Percentiles rank a stretch among this genome's conserved stretches.
phyloP scores from a whole-genome alignment of 1,140 invertebrate species.

The Caenorhabditis tropicalis region DNA sequence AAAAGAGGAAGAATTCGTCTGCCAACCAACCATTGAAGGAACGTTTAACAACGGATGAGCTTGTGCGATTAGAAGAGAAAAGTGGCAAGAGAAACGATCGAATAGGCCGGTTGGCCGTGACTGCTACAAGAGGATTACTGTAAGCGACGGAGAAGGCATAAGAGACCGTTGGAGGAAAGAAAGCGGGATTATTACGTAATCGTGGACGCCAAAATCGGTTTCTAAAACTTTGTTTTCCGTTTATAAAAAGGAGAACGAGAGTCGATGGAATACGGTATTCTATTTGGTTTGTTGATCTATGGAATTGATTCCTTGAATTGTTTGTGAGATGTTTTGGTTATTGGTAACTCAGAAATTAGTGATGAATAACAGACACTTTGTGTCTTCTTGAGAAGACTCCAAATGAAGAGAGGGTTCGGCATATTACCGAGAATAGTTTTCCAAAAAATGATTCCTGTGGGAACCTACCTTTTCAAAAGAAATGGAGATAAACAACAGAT shows the following conservation, averaged over 20 bases:
- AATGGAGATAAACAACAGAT: too few relatives aligned
- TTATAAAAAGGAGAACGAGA: background rate
- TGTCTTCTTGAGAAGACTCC: too few relatives aligned
- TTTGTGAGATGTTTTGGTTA: too few relatives aligned
- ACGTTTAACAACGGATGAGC: slow-evolving; percentile 42
- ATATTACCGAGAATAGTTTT: too few relatives aligned
- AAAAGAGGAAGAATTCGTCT: background rate
- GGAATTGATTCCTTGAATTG: background rate
- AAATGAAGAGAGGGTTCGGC: too few relatives aligned
- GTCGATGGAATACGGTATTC: background rate
- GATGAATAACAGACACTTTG: too few relatives aligned
- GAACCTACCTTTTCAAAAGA: too few relatives aligned
- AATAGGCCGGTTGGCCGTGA: background rate
- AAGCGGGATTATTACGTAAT: slow-evolving; percentile 40
- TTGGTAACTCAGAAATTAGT: too few relatives aligned
- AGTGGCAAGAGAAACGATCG: slow-evolving; percentile 4
- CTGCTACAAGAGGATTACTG: slow-evolving; percentile 14
- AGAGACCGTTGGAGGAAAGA: slow-evolving; percentile 11
- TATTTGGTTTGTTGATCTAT: background rate
- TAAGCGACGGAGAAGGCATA: background rate
- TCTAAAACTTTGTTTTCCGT: background rate
- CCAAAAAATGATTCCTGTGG: too few relatives aligned
- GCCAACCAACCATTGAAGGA: background rate
- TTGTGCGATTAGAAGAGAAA: slow-evolving; percentile 37
- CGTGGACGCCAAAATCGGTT: background rate